Conservation (phyloP, 1,140 invertebrate genomes). For the Drosophila nebulosa region DNA sequence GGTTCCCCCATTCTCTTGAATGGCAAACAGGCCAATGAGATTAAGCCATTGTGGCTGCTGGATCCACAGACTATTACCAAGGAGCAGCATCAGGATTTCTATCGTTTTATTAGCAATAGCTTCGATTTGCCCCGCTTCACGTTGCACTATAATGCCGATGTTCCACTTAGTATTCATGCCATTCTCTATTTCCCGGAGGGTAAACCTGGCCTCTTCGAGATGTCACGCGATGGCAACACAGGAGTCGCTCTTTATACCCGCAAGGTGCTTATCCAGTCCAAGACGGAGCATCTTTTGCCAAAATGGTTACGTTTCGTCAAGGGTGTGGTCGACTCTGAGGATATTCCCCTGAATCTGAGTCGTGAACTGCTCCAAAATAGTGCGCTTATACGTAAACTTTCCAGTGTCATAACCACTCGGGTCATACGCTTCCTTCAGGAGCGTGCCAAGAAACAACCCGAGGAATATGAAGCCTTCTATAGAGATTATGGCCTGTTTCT, state of each 20-base stretch:
- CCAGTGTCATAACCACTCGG: conserved; percentile 91
- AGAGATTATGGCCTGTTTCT: conserved; percentile 95
- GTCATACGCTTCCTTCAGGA: conserved; percentile 94
- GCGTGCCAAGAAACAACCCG: conserved; percentile 90
- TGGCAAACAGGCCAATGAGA: conserved; percentile 91
- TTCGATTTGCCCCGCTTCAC: conserved; percentile 92
- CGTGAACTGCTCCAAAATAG: conserved; percentile 97
- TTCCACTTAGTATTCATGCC: conserved; percentile 94
- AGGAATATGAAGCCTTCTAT: conserved; percentile 93
- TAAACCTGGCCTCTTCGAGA: conserved; percentile 94
- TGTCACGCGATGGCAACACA: conserved; percentile 90
- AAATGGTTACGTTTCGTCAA: conserved; percentile 97
- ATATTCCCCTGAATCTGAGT: conserved; percentile 98
- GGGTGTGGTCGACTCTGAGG: conserved; percentile 98
- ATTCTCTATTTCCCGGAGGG: conserved; percentile 96
- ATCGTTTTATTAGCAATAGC: conserved; percentile 91
- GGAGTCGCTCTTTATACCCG: conserved; percentile 94
- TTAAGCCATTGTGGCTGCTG: conserved; percentile 96
- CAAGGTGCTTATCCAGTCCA: conserved; percentile 94
- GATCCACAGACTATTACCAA: conserved; percentile 93
- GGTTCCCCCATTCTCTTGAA: conserved; percentile 96
- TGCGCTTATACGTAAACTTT: conserved; percentile 92
- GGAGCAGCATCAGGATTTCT: conserved; percentile 95
- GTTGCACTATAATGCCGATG: conserved; percentile 93
- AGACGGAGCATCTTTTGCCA: conserved; percentile 94